Base-by-base conservation (phyloP, 2,797 vertebrate species). In the Micromesistius poutassou region DNA sequence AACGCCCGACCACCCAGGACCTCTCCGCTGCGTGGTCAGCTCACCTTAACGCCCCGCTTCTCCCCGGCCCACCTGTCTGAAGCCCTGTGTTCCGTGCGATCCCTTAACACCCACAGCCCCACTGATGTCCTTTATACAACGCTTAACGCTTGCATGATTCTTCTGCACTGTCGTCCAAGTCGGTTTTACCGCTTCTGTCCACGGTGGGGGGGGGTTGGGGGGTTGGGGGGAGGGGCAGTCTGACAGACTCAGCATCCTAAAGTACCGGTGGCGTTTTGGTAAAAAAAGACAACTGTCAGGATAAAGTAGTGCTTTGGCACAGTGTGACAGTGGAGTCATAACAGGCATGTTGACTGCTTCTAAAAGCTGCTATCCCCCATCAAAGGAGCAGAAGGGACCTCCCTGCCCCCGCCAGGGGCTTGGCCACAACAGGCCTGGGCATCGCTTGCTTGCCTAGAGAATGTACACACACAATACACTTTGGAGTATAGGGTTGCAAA, bases 231-330 rank as follows among this genome's bases (percentile, higher is more conserved):
- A 19, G 50, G 19, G 55, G 22, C 22, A 62, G 55, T 62, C 55
- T 62, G 55, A 62, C 55, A 22, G 46, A 4, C 16, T 89, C 81
- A 79, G 78, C 77, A 88, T 85, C 86, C 89, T 86, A 85, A 87
- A 87, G 87, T 93, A 90, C 90, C 91, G 91, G 83, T 62, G 38
- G 78, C 76, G 84, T 87, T 85, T 81, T 86, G 81, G 87, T 87
- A 88, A 88, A 90, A 88, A 85, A 89, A 87, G 77, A 55, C 9
- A 6, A 83, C 83, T 89, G 89, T 87, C 85, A 87, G 84, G 71
- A 76, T 82, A 82, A 84, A 87, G 83, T 77, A 85, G 84, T 73
- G 76, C 75, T 78, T 85, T 85, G 82, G 82, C 70, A 66, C 86
- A 68, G 84, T 42, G 81, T 75, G 82, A 84, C 82, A 76, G 79